Percentiles rank a stretch among this genome's conserved stretches.
phyloP scores from a whole-genome alignment of 1,140 invertebrate species.

The Drosophila kohkoa region DNA sequence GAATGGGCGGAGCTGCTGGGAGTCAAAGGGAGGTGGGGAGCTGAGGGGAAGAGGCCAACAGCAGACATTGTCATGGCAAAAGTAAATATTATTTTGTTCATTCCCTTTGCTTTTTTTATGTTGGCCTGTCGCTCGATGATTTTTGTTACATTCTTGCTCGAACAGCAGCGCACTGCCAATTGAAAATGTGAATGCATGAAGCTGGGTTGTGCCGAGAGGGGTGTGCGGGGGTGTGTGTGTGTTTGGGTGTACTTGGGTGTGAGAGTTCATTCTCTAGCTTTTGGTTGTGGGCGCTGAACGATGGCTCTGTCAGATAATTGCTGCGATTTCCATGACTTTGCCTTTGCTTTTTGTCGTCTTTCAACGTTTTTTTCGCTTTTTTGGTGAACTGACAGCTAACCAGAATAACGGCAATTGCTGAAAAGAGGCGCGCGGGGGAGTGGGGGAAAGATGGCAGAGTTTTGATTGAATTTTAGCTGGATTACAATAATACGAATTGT shows the following conservation, averaged over 20 bases:
- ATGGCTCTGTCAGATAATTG: slow-evolving; percentile 62
- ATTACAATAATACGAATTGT: slow-evolving; percentile 66
- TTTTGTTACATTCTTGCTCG: slow-evolving; percentile 54
- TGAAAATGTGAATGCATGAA: slow-evolving; percentile 9
- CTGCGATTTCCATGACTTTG: slow-evolving; percentile 72
- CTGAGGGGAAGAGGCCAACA: slow-evolving; percentile 9
- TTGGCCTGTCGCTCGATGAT: slow-evolving; percentile 28
- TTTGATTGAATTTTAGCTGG: slow-evolving; percentile 68
- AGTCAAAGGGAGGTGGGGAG: not conserved
- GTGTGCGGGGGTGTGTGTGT: slow-evolving; percentile 7
- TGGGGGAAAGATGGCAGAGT: slow-evolving; percentile 43
- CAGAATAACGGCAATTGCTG: slow-evolving; percentile 16
- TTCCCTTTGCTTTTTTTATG: slow-evolving; percentile 20
- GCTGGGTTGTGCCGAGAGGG: not conserved
- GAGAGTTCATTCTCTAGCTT: slow-evolving; percentile 3
- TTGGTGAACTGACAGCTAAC: not conserved
- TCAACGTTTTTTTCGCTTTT: slow-evolving; percentile 4
- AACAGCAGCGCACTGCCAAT: slow-evolving; percentile 23
- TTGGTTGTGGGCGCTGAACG: slow-evolving; percentile 2
- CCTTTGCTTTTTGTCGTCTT: slow-evolving; percentile 45
- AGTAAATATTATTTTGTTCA: slow-evolving; percentile 75
- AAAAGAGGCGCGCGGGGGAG: not conserved
- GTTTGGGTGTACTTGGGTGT: not conserved
- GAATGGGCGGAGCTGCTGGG: not conserved
- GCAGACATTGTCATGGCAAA: slow-evolving; percentile 78